phyloP scores from a whole-genome alignment of 2,888 invertebrate species.

The Cyclophora albipunctata region DNA sequence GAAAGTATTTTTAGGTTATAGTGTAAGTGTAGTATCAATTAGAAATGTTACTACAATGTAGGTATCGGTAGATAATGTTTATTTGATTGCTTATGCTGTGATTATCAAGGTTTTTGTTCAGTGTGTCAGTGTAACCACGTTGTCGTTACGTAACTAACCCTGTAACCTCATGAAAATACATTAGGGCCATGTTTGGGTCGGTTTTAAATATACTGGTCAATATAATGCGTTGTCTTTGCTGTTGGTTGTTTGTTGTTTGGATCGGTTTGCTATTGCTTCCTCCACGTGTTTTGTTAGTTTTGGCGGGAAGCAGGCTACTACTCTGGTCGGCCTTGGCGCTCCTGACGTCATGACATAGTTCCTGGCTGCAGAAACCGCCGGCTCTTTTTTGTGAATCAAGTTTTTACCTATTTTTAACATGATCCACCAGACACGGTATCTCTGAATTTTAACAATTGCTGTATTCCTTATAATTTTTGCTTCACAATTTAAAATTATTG shows the following conservation, averaged over 20 bases:
- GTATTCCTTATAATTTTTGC: conserved; percentile 2
- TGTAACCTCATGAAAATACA: conserved; percentile 14
- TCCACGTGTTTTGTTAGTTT: conserved; percentile 41
- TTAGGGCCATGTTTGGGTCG: neutral
- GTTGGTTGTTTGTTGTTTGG: no score
- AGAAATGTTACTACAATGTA: conserved; percentile 6
- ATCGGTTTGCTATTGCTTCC: no score
- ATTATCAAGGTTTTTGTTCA: conserved; percentile 1
- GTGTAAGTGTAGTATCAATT: no score
- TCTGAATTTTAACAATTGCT: conserved; percentile 10
- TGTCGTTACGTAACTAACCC: conserved; percentile 13
- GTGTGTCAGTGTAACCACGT: conserved; percentile 11
- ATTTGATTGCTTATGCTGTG: conserved; percentile 1
- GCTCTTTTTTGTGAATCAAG: conserved; percentile 45
- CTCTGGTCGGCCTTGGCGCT: conserved; percentile 62
- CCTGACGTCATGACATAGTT: conserved; percentile 71
- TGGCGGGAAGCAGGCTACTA: conserved; percentile 60
- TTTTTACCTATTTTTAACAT: conserved; percentile 34
- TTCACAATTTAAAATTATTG: no score
- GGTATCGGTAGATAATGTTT: conserved; percentile 12
- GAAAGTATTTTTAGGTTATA: conserved; percentile 44
- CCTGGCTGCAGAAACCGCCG: conserved; percentile 54
- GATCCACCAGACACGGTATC: conserved; percentile 12
- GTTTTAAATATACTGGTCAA: no score
- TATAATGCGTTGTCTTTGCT: no score